Percentiles rank a stretch among this genome's conserved stretches.
Conservation (phyloP, 64 coral and sea anemone genomes). For the Platygyra sinensis region DNA sequence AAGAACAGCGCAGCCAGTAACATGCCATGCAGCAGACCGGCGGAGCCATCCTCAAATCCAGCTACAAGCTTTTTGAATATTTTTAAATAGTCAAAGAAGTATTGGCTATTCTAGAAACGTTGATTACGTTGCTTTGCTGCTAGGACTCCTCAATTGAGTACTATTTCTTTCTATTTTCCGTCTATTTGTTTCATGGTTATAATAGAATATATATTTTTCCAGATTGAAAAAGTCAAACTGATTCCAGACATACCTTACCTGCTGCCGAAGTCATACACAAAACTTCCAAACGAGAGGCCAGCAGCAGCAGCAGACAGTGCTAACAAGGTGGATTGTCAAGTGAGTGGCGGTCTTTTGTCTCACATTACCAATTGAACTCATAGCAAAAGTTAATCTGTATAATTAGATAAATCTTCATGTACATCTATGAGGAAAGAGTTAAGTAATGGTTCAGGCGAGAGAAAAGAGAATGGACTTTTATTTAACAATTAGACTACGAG, state of each 20-base stretch:
- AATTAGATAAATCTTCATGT: too few species aligned
- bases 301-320: conserved; percentile 33
- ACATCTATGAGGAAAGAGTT: too few species aligned
- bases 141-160: too few species aligned
- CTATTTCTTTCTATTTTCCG: neutral
- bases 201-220: neutral
- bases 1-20: conserved; percentile 25
- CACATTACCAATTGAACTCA: too few species aligned
- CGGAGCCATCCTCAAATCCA: conserved; percentile 15
- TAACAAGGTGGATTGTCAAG: conserved; percentile 79
- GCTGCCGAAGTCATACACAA: conserved; percentile 79
- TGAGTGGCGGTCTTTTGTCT: neutral
- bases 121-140: too few species aligned
- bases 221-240: conserved; percentile 87
- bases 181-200: neutral
- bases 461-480: too few species aligned
- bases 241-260: conserved; percentile 67
- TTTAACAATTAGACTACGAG: too few species aligned
- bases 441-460: too few species aligned
- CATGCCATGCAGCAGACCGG: conserved; percentile 20
- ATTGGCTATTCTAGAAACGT: too few species aligned
- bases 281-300: neutral
- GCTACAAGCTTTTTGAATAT: conserved; percentile 32
- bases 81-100: too few species aligned
- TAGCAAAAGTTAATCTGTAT: neutral